Evolutionary conservation across 2,113 vertebrate species (phyloP).

Genomic region (Gnathonemus echidnorhynchus): DNA sequence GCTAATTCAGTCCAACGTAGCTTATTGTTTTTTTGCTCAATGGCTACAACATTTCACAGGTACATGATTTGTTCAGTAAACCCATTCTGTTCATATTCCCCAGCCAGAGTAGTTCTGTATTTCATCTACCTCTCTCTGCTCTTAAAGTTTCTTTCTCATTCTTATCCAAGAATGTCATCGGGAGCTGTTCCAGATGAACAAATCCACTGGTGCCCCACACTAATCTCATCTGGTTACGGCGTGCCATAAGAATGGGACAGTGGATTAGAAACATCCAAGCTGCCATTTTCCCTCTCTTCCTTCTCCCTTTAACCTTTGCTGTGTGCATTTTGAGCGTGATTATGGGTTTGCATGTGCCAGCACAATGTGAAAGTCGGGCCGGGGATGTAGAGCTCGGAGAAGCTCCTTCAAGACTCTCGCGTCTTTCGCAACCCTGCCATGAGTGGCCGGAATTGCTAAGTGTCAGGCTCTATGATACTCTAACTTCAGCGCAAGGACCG

Average conservation of each 20-base stretch:
- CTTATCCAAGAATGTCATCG: neutral
- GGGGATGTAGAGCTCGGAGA: no score
- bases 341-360: neutral
- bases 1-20: neutral
- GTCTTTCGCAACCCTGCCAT: neutral
- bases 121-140: neutral
- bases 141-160: neutral
- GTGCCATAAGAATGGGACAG: neutral
- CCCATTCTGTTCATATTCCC: neutral
- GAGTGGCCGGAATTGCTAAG: neutral
- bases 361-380: no score
- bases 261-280: neutral
- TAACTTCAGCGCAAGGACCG: neutral
- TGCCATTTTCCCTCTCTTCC: neutral
- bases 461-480: neutral
- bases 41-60: neutral
- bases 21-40: neutral
- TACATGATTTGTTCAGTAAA: neutral
- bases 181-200: neutral
- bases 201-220: neutral
- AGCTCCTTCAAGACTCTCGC: neutral
- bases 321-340: neutral
- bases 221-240: neutral
- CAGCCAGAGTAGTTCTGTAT: neutral
- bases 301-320: neutral